Conservation (phyloP, 2,797 vertebrate species). For the Miopithecus talapoin region DNA sequence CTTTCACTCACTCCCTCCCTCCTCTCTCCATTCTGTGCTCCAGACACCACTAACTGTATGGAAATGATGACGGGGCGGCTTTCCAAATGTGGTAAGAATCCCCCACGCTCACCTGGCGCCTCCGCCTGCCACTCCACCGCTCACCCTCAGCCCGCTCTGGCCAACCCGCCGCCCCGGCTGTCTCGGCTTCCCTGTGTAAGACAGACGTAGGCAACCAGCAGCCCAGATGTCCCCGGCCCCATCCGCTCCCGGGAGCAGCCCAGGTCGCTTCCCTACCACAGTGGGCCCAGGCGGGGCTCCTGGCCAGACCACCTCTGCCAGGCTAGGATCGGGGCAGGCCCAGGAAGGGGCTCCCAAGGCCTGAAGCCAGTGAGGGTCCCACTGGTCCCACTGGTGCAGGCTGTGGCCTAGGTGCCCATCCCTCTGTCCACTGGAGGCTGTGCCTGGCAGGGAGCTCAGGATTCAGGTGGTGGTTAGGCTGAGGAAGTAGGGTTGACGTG, state of each 20-base stretch:
- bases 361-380: neutral
- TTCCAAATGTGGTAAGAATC: slow-evolving; percentile 95
- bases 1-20: slow-evolving; percentile 79
- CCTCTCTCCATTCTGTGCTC: slow-evolving; percentile 88
- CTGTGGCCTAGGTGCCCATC: neutral
- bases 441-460: neutral
- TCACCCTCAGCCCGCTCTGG: neutral
- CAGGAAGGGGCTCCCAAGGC: neutral
- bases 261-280: too few species aligned
- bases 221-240: neutral
- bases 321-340: neutral
- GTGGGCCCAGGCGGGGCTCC: neutral
- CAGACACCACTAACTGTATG: slow-evolving; percentile 93
- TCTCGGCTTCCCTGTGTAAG: neutral
- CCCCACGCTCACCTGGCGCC: slow-evolving; percentile 65
- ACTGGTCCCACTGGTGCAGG: neutral
- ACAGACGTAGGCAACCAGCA: neutral
- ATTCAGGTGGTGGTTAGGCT: neutral
- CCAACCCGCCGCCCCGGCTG: neutral
- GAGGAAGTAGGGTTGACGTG: neutral
- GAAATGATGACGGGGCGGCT: slow-evolving; percentile 92
- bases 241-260: neutral
- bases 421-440: neutral
- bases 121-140: slow-evolving; percentile 39
- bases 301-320: neutral